These are phyloP conservation scores for Prorops nasuta DNA, from an alignment of 1,140 invertebrate species.

Conservation along the genomic window DNA sequence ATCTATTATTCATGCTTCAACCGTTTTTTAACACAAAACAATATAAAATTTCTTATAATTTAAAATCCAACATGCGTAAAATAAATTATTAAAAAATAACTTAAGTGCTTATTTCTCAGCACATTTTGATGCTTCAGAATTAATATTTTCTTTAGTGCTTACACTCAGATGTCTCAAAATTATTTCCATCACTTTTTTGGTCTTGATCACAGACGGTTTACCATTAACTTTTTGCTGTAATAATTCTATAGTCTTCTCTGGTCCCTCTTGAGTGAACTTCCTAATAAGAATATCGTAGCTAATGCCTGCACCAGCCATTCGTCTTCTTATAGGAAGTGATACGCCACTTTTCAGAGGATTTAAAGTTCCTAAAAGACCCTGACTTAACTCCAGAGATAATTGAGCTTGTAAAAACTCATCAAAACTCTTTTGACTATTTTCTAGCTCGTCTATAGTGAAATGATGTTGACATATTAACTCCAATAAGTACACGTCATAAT, in stretches of 20 bases:
- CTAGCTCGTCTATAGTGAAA: slow-evolving; percentile 1
- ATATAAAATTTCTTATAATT: too few species aligned
- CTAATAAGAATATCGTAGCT: not conserved
- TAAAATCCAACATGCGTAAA: too few species aligned
- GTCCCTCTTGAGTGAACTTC: not conserved
- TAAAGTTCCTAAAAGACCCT: not conserved
- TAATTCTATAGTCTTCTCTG: not conserved
- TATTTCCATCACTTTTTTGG: slow-evolving; percentile 1
- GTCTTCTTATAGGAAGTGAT: not conserved
- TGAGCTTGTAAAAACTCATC: not conserved
- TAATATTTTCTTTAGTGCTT: not conserved
- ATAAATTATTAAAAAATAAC: not conserved
- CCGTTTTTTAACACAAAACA: too few species aligned
- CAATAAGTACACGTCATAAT: slow-evolving; percentile 5
- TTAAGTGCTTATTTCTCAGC: not conserved
- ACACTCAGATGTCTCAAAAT: slow-evolving; percentile 1
- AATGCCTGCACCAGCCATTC: not conserved
- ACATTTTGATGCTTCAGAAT: not conserved
- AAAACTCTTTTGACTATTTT: slow-evolving; percentile 1
- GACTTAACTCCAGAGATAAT: not conserved
- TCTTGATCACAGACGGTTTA: slow-evolving; percentile 4
- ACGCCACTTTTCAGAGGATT: not conserved
- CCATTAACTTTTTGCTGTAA: not conserved
- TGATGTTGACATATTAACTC: slow-evolving; percentile 1
- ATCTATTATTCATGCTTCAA: not conserved